These are phyloP conservation scores for Geophilus truncorum DNA, from an alignment of 2,888 invertebrate genomes.

Conservation along the genomic window DNA sequence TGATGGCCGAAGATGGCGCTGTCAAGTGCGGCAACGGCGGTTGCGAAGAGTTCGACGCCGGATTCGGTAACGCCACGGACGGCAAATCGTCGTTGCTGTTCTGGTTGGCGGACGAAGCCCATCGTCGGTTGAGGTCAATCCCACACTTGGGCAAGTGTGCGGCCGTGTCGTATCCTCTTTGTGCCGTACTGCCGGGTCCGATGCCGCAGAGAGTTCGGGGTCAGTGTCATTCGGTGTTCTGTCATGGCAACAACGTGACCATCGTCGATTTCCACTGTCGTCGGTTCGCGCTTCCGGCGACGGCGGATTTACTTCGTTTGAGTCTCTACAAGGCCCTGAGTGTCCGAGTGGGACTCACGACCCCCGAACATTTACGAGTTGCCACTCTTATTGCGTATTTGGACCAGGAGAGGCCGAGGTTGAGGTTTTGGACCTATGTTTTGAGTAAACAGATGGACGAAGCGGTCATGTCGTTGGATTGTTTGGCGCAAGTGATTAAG, in stretches of 20 bases:
- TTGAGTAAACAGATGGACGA: slow-evolving; percentile 33
- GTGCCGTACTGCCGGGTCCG: slow-evolving; percentile 27
- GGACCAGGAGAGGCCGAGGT: slow-evolving; percentile 28
- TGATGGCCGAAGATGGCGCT: slow-evolving; percentile 14
- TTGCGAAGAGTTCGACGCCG: not conserved
- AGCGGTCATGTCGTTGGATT: slow-evolving; percentile 30
- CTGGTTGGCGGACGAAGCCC: slow-evolving; percentile 21
- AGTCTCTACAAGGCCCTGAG: slow-evolving; percentile 30
- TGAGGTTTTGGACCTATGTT: slow-evolving; percentile 20
- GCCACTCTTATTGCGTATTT: slow-evolving; percentile 29
- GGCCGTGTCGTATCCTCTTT: slow-evolving; percentile 8
- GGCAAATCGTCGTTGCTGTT: not conserved
- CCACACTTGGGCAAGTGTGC: slow-evolving; percentile 14
- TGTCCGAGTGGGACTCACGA: not conserved
- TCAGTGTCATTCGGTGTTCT: slow-evolving; percentile 28
- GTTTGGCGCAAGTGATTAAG: slow-evolving; percentile 18
- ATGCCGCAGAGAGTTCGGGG: slow-evolving; percentile 25
- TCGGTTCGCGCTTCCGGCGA: slow-evolving; percentile 10
- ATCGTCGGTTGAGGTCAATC: not conserved
- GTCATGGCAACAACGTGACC: slow-evolving; percentile 30
- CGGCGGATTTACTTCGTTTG: slow-evolving; percentile 22
- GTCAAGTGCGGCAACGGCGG: not conserved
- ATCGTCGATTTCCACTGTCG: slow-evolving; percentile 28
- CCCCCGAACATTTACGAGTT: slow-evolving; percentile 5
- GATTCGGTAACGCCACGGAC: not conserved